Percentiles rank a stretch among this genome's conserved stretches.
phyloP scores from a whole-genome alignment of 1,140 invertebrate species.

The Drosophila burlai region DNA sequence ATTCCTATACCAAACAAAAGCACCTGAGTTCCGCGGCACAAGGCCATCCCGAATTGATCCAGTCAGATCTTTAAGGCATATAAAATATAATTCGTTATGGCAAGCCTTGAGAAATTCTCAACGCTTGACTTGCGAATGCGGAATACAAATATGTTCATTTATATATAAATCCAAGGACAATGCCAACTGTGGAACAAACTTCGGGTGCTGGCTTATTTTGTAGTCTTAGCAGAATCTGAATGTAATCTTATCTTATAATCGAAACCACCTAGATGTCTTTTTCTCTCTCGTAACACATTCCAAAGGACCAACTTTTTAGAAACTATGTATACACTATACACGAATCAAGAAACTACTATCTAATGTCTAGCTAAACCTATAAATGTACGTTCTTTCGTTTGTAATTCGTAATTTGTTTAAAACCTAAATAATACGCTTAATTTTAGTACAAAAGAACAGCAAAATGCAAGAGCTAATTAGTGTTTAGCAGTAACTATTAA shows the following conservation, averaged over 20 bases:
- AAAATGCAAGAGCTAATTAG: slow-evolving; percentile 63
- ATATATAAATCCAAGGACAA: slow-evolving; percentile 31
- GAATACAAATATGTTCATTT: neutral
- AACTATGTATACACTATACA: slow-evolving; percentile 5
- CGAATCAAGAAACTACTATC: slow-evolving; percentile 17
- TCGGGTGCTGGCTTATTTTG: slow-evolving; percentile 11
- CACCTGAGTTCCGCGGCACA: neutral
- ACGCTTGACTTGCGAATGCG: slow-evolving; percentile 30
- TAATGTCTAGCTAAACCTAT: slow-evolving; percentile 28
- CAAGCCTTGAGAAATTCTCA: slow-evolving; percentile 3
- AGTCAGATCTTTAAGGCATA: slow-evolving; percentile 11
- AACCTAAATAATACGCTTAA: slow-evolving; percentile 72
- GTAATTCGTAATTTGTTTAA: slow-evolving; percentile 29
- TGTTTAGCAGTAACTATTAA: slow-evolving; percentile 41
- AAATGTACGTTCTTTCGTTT: slow-evolving; percentile 34
- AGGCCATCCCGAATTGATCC: slow-evolving; percentile 18
- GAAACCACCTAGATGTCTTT: slow-evolving; percentile 64
- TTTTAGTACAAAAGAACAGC: slow-evolving; percentile 71
- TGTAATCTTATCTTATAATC: slow-evolving; percentile 32
- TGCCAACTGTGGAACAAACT: slow-evolving; percentile 26
- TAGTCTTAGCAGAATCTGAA: slow-evolving; percentile 16
- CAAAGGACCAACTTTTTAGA: slow-evolving; percentile 70
- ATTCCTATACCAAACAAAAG: slow-evolving; percentile 11
- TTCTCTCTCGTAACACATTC: slow-evolving; percentile 68
- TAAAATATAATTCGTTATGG: slow-evolving; percentile 31